phyloP scores from a whole-genome alignment of 2,888 invertebrate species.

The Drosophila prostipennis region DNA sequence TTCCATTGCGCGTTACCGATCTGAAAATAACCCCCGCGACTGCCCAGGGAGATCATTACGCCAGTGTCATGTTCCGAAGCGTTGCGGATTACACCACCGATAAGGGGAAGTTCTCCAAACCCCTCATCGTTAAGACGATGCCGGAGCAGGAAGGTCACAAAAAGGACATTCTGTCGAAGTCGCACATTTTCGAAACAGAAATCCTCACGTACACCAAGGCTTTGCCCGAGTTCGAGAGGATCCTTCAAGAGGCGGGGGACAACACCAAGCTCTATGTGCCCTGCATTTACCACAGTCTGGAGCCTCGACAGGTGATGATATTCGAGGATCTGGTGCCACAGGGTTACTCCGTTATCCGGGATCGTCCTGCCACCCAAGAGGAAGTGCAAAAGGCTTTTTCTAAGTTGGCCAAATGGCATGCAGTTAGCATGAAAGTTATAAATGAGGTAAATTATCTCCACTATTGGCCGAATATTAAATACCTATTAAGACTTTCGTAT shows the following conservation, averaged over 20 bases:
- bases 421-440: conserved; percentile 39
- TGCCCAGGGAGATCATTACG: too few species aligned
- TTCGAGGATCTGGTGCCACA: too few species aligned
- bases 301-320: too few species aligned
- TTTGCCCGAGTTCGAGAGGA: conserved; percentile 63
- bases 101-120: conserved; percentile 23
- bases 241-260: conserved; percentile 53
- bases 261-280: conserved; percentile 49
- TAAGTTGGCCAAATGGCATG: conserved; percentile 84
- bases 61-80: conserved; percentile 57
- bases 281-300: too few species aligned
- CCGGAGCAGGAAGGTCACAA: conserved; percentile 59
- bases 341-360: conserved; percentile 51
- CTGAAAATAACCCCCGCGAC: conserved; percentile 34
- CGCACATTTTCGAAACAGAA: conserved; percentile 53
- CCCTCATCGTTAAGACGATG: conserved; percentile 56
- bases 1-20: conserved; percentile 19
- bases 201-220: conserved; percentile 70
- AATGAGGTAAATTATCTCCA: conserved; percentile 15
- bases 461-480: background rate
- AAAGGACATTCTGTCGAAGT: conserved; percentile 39
- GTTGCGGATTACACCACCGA: conserved; percentile 2
- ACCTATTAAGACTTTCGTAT: background rate
- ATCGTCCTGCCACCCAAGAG: conserved; percentile 74
- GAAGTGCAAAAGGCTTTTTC: conserved; percentile 80